A percentile compares a stretch with the other conserved stretches of the same genome.
Conservation (phyloP, 2,888 invertebrate genomes). For the Elmis aenea region DNA sequence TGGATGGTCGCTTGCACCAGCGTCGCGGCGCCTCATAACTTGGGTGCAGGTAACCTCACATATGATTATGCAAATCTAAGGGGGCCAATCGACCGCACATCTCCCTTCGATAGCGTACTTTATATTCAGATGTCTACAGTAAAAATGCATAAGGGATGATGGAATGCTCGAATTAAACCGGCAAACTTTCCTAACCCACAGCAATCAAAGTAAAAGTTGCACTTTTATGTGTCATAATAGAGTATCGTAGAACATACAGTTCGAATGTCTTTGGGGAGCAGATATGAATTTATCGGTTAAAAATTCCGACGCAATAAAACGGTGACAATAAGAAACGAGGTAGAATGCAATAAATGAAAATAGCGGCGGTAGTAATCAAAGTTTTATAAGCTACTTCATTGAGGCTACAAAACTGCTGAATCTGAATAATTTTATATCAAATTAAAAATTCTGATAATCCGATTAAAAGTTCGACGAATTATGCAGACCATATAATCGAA, state of each 20-base stretch:
- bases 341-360: constrained; percentile 40
- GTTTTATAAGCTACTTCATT: constrained; percentile 38
- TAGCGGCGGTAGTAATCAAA: constrained; percentile 33
- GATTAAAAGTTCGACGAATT: constrained; percentile 24
- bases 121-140: constrained; percentile 39
- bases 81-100: constrained; percentile 20
- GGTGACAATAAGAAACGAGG: constrained; percentile 36
- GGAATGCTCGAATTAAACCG: constrained; percentile 32
- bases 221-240: constrained; percentile 39
- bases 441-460: constrained; percentile 34
- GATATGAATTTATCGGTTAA: constrained; percentile 23
- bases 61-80: constrained; percentile 37
- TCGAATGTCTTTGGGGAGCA: constrained; percentile 5
- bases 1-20: constrained; percentile 10
- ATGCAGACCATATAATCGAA: constrained; percentile 17
- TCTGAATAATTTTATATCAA: constrained; percentile 31
- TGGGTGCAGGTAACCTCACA: constrained; percentile 38
- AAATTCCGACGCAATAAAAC: constrained; percentile 35
- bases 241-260: too few species aligned
- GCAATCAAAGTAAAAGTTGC: constrained; percentile 40
- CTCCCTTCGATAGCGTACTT: constrained; percentile 27
- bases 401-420: constrained; percentile 21
- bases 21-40: constrained; percentile 61
- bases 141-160: constrained; percentile 29
- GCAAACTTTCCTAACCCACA: constrained; percentile 37